Evolutionary conservation across 1,140 invertebrate species (phyloP), one percentile per base, ranked within the genome.

Genomic region (Zaprionus lachaisei): DNA sequence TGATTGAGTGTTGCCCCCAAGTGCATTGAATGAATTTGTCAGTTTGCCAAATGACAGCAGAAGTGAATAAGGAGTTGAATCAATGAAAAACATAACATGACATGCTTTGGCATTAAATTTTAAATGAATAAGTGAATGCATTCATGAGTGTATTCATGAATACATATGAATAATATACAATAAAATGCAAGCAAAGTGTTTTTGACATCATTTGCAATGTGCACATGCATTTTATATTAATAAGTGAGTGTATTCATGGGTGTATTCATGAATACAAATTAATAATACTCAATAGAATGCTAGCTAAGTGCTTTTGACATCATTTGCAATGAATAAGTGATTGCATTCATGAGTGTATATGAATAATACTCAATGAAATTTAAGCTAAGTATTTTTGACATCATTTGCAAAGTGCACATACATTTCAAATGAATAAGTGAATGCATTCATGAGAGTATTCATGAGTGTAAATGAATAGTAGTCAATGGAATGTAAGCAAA

Each of bases 11-110:
- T 11, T 9, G 4, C 15, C 37, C 20, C 51, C 20, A 44, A 34
- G 37, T n/a, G 49, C 14, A 72, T 38, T 56, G 58, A 41, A 26
- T 64, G 37, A 57, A 58, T 49, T 47, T 47, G 38, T 67, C 55
- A 58, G 38, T 58, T 67, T 47, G 55, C 38, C 65, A 41, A 66
- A 56, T 56, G 54, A 37, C 54, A 60, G 31, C 38, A 17, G 20
- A 38, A 51, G 31, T 49, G 62, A 65, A 65, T 72, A 28, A 49
- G 31, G 57, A 70, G 37, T 60, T 5, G 2, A 47, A 47, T 47
- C n/a, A 47, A 47, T 47, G 41, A 47, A 47, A 17, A 41, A n/a
- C 38, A 41, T n/a, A n/a, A 41, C 15, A 41, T 41, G 6, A 7
- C 6, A 58, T 58, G 31, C 56, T 4, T n/a, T 11, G 26, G 24